Evolutionary conservation across 2,797 vertebrate species (phyloP).

Genomic region (Neosilurus hyrtlii): DNA sequence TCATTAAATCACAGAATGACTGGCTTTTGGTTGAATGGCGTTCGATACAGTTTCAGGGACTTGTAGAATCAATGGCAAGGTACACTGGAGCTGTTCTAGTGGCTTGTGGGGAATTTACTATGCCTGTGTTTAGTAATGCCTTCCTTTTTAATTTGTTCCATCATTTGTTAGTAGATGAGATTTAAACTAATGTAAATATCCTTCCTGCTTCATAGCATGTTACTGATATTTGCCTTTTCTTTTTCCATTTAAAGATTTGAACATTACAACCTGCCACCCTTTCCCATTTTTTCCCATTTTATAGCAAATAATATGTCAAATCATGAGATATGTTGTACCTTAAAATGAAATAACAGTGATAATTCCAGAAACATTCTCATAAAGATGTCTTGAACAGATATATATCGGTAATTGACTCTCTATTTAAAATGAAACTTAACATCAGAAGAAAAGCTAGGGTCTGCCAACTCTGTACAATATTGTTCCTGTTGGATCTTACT

Average conservation of each 20-base stretch:
- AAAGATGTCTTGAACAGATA: constrained; percentile 10
- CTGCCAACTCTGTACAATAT: constrained; percentile 23
- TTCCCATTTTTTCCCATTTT: background rate
- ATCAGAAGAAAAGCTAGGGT: constrained; percentile 21
- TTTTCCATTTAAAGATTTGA: background rate
- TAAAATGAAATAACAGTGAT: background rate
- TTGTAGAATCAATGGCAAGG: too few relatives aligned
- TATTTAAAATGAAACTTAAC: constrained; percentile 22
- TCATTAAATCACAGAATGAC: constrained; percentile 3
- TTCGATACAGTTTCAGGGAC: background rate
- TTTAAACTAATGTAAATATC: background rate
- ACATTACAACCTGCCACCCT: background rate
- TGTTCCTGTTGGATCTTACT: constrained; percentile 37
- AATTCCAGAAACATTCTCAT: background rate
- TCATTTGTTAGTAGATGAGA: background rate
- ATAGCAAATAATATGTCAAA: background rate
- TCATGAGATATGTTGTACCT: background rate
- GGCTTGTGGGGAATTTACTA: background rate
- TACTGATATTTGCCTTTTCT: background rate
- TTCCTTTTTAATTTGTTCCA: background rate
- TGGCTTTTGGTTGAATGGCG: background rate
- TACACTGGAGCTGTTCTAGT: background rate
- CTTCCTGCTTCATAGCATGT: background rate
- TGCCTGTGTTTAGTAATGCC: background rate
- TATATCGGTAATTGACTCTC: constrained; percentile 18